Evolutionary conservation across 2,888 invertebrate species (phyloP).

Genomic region (Cephus pygmeus): DNA sequence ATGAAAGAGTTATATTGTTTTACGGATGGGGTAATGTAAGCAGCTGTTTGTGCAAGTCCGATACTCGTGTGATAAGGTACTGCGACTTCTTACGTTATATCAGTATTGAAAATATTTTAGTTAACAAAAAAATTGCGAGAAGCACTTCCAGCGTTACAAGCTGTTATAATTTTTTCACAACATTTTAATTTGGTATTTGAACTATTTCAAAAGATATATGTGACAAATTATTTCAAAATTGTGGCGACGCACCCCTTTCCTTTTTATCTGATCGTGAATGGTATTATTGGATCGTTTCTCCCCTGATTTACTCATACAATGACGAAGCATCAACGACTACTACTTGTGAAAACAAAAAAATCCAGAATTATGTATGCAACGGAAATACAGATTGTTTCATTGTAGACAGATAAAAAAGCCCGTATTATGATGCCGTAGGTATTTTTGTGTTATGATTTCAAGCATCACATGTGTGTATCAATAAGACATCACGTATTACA

Average conservation of each 20-base stretch:
- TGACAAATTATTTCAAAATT: not conserved
- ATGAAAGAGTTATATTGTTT: conserved; percentile 4
- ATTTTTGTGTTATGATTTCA: not conserved
- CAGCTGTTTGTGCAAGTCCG: not conserved
- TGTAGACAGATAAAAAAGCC: conserved; percentile 8
- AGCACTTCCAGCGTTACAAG: not conserved
- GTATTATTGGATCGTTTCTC: conserved; percentile 34
- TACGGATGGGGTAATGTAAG: not conserved
- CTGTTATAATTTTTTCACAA: not conserved
- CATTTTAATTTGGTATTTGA: not conserved
- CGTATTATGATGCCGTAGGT: not conserved
- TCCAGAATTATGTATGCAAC: not conserved
- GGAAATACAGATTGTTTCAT: conserved; percentile 16
- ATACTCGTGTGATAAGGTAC: not conserved
- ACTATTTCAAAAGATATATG: not conserved
- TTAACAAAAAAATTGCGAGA: not conserved
- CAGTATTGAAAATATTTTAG: not conserved
- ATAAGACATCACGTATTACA: not conserved
- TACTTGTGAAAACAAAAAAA: not conserved
- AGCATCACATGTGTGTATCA: not conserved
- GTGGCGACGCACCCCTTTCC: not conserved
- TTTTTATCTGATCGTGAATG: not conserved
- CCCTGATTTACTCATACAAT: conserved; percentile 40
- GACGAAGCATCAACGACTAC: conserved; percentile 25
- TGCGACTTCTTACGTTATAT: not conserved